Evolutionary conservation across 2,888 invertebrate genomes (phyloP).

Genomic region (Mesoligia furuncula): DNA sequence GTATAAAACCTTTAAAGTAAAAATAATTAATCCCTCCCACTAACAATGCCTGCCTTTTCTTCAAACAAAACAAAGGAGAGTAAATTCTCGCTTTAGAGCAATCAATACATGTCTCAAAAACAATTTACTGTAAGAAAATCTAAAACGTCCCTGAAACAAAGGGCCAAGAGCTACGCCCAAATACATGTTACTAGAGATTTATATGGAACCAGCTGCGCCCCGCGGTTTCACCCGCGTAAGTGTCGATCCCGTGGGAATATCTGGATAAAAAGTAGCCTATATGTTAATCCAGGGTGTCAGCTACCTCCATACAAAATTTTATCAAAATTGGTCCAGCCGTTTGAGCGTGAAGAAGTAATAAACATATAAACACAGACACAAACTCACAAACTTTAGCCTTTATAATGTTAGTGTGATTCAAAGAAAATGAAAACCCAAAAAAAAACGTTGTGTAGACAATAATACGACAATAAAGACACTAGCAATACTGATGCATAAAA

Average conservation of each 20-base stretch:
- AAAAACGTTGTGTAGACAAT: background rate
- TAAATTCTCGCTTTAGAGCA: slow-evolving; percentile 68
- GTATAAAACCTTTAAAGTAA: slow-evolving; percentile 39
- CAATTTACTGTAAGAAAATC: slow-evolving; percentile 76
- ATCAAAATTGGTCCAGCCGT: too few species aligned
- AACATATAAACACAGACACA: too few species aligned
- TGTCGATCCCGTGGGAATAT: too few species aligned
- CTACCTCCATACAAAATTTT: too few species aligned
- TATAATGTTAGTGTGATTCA: slow-evolving; percentile 47
- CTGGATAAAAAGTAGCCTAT: too few species aligned
- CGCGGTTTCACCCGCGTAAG: too few species aligned
- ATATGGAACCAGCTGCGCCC: slow-evolving; percentile 25
- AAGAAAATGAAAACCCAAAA: background rate
- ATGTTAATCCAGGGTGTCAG: too few species aligned
- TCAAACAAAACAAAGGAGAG: slow-evolving; percentile 64
- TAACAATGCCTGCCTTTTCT: slow-evolving; percentile 56
- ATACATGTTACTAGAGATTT: slow-evolving; percentile 79
- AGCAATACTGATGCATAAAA: background rate
- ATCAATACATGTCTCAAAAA: slow-evolving; percentile 83
- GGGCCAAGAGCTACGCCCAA: slow-evolving; percentile 64
- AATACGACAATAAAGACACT: background rate
- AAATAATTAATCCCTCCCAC: slow-evolving; percentile 57
- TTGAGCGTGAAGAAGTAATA: too few species aligned
- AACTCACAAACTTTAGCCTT: too few species aligned
- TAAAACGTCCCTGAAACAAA: slow-evolving; percentile 78